phyloP scores from a whole-genome alignment of 2,888 invertebrate genomes.

The Uloborus plumipes region DNA sequence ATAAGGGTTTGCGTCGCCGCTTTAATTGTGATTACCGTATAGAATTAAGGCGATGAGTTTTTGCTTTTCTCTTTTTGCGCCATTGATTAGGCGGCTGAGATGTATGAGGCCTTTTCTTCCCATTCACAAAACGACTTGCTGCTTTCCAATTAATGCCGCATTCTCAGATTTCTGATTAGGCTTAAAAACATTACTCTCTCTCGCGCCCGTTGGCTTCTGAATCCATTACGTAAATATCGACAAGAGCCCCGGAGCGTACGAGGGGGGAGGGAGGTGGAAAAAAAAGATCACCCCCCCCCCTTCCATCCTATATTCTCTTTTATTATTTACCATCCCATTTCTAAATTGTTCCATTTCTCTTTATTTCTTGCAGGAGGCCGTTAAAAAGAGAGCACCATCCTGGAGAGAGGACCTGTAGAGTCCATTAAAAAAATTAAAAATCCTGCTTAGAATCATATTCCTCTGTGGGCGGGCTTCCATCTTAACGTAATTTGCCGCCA shows the following conservation, averaged over 20 bases:
- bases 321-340: conserved; percentile 62
- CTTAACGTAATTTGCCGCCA: conserved; percentile 53
- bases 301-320: conserved; percentile 28
- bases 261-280: conserved; percentile 7
- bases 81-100: no score
- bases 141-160: conserved; percentile 46
- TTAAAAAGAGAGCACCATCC: conserved; percentile 14
- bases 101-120: no score
- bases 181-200: conserved; percentile 29
- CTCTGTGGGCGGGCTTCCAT: conserved; percentile 25
- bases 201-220: conserved; percentile 15
- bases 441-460: conserved; percentile 48
- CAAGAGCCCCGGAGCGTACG: conserved; percentile 3
- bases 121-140: neutral
- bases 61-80: no score
- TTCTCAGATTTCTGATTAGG: conserved; percentile 44
- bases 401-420: conserved; percentile 46
- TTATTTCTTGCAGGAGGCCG: conserved; percentile 16
- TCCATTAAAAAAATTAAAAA: conserved; percentile 64
- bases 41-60: conserved; percentile 20
- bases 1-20: conserved; percentile 7
- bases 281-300: conserved; percentile 10
- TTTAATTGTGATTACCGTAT: conserved; percentile 46
- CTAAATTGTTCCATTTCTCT: conserved; percentile 60
- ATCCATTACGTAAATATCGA: conserved; percentile 60